Percentiles rank a stretch among this genome's conserved stretches.
Conservation (phyloP, 2,797 vertebrate genomes). For the Acipenser transmontanus region DNA sequence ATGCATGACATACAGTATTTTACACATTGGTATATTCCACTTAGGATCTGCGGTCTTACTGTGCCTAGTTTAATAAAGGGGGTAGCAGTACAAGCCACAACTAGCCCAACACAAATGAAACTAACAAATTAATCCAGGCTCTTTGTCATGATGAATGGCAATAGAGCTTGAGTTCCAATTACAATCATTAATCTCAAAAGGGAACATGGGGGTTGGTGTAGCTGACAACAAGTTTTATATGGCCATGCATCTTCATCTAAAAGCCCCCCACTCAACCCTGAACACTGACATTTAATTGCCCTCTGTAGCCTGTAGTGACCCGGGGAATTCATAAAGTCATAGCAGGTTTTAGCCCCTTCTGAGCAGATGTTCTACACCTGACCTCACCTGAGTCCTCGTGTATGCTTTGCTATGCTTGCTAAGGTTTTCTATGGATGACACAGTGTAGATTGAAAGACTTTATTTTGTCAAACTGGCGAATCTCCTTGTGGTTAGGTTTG, state of each 20-base stretch:
- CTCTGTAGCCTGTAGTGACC: constrained; percentile 37
- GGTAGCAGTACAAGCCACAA: neutral
- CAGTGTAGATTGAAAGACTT: too few species aligned
- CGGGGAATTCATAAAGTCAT: constrained; percentile 1
- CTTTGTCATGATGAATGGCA: neutral
- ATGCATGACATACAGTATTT: too few species aligned
- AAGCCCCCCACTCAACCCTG: constrained; percentile 33
- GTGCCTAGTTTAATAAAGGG: neutral
- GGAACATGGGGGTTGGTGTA: neutral
- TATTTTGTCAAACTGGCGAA: too few species aligned
- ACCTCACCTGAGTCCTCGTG: too few species aligned
- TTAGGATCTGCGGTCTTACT: too few species aligned
- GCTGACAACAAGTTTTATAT: neutral
- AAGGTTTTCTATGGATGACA: too few species aligned
- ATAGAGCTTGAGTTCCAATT: neutral
- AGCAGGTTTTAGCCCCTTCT: neutral
- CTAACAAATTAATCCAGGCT: neutral
- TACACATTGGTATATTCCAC: too few species aligned
- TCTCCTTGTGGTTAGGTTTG: too few species aligned
- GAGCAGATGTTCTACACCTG: neutral
- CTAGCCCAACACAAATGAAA: neutral
- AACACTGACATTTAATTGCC: constrained; percentile 45
- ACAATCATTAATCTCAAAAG: constrained; percentile 5
- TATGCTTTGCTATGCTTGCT: too few species aligned
- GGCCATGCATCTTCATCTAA: constrained; percentile 33